Conservation (phyloP, 2,113 vertebrate species). For the Rhinopomastus cyanomelas region DNA sequence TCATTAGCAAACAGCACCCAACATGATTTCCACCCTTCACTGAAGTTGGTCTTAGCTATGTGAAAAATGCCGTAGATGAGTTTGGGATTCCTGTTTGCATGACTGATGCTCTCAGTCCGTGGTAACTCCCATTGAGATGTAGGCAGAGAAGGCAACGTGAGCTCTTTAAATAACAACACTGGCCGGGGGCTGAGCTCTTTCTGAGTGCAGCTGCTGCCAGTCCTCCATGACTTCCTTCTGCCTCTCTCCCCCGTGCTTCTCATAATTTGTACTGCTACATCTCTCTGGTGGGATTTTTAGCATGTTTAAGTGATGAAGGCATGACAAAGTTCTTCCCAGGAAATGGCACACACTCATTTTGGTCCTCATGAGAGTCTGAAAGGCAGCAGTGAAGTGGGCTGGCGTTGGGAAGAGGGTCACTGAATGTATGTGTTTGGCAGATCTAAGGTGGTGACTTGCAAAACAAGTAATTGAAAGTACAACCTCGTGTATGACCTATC, state of each 20-base stretch:
- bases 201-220: not conserved
- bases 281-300: slow-evolving; percentile 43
- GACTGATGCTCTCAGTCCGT: not conserved
- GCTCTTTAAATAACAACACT: not conserved
- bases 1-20: not conserved
- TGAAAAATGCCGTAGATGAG: not conserved
- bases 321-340: slow-evolving; percentile 46
- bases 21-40: not conserved
- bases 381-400: not conserved
- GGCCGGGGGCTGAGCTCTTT: not conserved
- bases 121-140: not conserved
- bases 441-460: not conserved
- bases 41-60: not conserved
- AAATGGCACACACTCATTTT: slow-evolving; percentile 57
- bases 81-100: not conserved
- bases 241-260: slow-evolving; percentile 6
- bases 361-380: slow-evolving; percentile 42
- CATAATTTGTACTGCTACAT: slow-evolving; percentile 39
- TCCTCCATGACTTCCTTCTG: not conserved
- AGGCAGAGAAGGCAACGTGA: not conserved
- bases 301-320: slow-evolving; percentile 60
- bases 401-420: not conserved
- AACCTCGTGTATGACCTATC: not conserved
- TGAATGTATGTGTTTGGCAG: not conserved
- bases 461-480: not conserved